These are phyloP conservation scores for Chydorus sphaericus DNA, from an alignment of 2,888 invertebrate genomes.

Conservation along the genomic window DNA sequence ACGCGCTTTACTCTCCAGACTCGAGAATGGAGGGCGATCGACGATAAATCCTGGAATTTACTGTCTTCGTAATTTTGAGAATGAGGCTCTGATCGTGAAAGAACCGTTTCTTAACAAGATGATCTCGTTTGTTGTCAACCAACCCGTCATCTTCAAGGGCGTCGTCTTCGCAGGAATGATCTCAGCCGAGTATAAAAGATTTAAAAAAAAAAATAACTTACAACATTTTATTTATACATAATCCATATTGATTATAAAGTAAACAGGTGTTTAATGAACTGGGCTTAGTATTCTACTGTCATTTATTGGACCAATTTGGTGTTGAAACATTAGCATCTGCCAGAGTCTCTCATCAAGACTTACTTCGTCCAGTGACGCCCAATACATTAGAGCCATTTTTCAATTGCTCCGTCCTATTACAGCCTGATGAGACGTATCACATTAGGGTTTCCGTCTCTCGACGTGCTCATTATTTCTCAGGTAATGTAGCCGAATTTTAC, in stretches of 20 bases:
- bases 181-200: slow-evolving; percentile 33
- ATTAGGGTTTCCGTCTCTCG: slow-evolving; percentile 70
- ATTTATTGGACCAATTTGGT: slow-evolving; percentile 62
- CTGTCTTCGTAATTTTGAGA: not conserved
- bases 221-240: not conserved
- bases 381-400: slow-evolving; percentile 67
- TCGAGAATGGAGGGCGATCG: not conserved
- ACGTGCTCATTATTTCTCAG: slow-evolving; percentile 66
- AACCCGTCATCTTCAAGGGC: slow-evolving; percentile 59
- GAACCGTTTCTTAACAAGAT: slow-evolving; percentile 59
- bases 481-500: no score
- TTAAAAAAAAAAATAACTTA: not conserved
- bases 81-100: slow-evolving; percentile 37
- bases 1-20: no score
- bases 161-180: slow-evolving; percentile 33
- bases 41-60: not conserved
- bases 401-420: slow-evolving; percentile 62
- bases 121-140: slow-evolving; percentile 66
- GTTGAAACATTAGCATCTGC: no score
- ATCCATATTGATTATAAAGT: no score
- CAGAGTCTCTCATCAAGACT: no score
- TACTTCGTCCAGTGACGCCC: slow-evolving; percentile 65
- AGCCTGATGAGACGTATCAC: slow-evolving; percentile 58
- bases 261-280: no score
- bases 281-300: no score